Conservation (phyloP, 2,888 invertebrate species). For the Drosophila prolongata region DNA sequence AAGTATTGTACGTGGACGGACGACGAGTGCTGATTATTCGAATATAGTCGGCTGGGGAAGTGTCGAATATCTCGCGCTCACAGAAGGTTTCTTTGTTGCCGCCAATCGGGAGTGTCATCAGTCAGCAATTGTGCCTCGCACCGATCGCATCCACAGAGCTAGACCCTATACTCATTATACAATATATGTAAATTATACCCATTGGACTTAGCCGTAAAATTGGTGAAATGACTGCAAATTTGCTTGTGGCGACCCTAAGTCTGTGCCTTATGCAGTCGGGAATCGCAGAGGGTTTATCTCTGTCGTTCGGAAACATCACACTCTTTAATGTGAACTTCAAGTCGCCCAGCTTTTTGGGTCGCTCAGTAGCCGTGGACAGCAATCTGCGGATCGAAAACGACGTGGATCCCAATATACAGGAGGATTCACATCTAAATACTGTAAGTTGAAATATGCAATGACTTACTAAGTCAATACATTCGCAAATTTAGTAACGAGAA, state of each 20-base stretch:
- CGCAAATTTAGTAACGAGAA: too few species aligned
- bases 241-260: slow-evolving; percentile 39
- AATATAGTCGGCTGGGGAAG: slow-evolving; percentile 35
- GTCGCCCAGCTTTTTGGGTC: slow-evolving; percentile 52
- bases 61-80: slow-evolving; percentile 36
- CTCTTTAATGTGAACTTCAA: slow-evolving; percentile 71
- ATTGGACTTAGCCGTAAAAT: background rate
- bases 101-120: slow-evolving; percentile 52
- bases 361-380: slow-evolving; percentile 33
- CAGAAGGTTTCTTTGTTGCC: slow-evolving; percentile 65
- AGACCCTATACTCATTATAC: background rate
- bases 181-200: background rate
- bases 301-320: slow-evolving; percentile 67
- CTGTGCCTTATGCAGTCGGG: slow-evolving; percentile 33
- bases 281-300: slow-evolving; percentile 52
- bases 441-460: slow-evolving; percentile 50
- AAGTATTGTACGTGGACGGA: slow-evolving; percentile 43
- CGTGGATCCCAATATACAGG: slow-evolving; percentile 77
- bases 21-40: slow-evolving; percentile 31
- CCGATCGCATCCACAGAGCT: slow-evolving; percentile 28
- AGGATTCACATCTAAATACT: slow-evolving; percentile 78
- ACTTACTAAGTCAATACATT: too few species aligned
- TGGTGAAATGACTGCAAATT: slow-evolving; percentile 27
- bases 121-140: slow-evolving; percentile 60
- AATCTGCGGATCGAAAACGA: slow-evolving; percentile 45